Evolutionary conservation across 2,888 invertebrate species (phyloP), one percentile per base, ranked within the genome.

Genomic region (Strigamia maritima): DNA sequence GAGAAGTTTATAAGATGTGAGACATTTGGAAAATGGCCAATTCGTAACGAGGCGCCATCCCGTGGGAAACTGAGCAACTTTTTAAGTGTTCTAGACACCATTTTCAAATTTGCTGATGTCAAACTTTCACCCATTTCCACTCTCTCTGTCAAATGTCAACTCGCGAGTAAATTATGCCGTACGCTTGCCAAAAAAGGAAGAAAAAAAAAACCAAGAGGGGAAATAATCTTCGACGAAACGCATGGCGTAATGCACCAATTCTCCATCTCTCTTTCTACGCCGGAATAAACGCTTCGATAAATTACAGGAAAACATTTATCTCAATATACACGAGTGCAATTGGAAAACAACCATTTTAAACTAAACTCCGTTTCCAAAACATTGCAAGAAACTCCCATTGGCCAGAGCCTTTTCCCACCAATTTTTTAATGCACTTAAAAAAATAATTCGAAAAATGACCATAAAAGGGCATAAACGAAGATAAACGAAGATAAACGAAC

Each of bases 1-100:
- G 60, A 22, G 24, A 22, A 65, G 60, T 65, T 65, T 24, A 65
- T 65, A 65, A 65, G 19, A 65, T 65, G 60, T 65, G 60, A 65
- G 60, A 65, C 22, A 65, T 65, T 65, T 65, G 60, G 60, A 65
- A 22, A 19, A 65, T 65, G 60, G 60, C 60, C 60, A 65, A 65
- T 65, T 65, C 60, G 60, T 65, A 65, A 65, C 60, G 60, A 65
- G 60, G 60, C 60, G 60, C 60, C 60, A 65, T 65, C 60, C 60
- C 60, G 19, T 65, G 60, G 60, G 60, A 65, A 65, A 65, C 22
- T 65, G 60, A 65, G 60, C 60, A 65, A 65, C 60, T 65, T 65
- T 65, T 65, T 65, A 65, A 65, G 60, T 65, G 60, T 65, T 65
- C 60, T 22, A 65, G 60, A 65, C 60, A 65, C 60, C 60, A 65